Conservation (phyloP, 2,113 vertebrate genomes). For the Ictalurus furcatus region DNA sequence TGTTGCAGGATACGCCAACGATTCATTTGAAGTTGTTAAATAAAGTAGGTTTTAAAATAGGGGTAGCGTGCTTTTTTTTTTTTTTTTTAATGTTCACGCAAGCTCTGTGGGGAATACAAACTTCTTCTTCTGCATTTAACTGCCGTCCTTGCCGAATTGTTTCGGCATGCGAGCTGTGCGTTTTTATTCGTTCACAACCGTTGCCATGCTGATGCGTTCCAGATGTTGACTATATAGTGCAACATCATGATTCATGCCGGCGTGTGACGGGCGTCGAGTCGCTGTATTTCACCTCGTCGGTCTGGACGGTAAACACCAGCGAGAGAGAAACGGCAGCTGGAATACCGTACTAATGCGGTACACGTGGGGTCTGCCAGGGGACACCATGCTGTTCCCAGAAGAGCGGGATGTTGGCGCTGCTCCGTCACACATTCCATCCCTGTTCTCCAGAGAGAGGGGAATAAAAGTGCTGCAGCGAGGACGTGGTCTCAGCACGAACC, state of each 20-base stretch:
- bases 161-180: background rate
- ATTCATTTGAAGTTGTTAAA: background rate
- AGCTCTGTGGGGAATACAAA: background rate
- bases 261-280: background rate
- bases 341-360: background rate
- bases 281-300: background rate
- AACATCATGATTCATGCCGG: background rate
- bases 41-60: background rate
- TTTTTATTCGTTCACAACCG: background rate
- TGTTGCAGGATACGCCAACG: background rate
- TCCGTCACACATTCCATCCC: constrained; percentile 10
- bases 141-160: no score
- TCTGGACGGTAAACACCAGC: background rate
- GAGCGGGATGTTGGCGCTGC: background rate
- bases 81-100: background rate
- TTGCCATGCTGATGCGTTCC: background rate
- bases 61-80: background rate
- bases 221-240: background rate
- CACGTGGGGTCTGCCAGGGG: background rate
- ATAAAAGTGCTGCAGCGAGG: constrained; percentile 24
- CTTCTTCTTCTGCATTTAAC: background rate
- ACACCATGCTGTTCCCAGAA: background rate
- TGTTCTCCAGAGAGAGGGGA: constrained; percentile 13
- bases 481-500: constrained; percentile 12
- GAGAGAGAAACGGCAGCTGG: background rate